Conservation (phyloP, 2,797 vertebrate genomes). For the Oreonectes daqikongensis region DNA sequence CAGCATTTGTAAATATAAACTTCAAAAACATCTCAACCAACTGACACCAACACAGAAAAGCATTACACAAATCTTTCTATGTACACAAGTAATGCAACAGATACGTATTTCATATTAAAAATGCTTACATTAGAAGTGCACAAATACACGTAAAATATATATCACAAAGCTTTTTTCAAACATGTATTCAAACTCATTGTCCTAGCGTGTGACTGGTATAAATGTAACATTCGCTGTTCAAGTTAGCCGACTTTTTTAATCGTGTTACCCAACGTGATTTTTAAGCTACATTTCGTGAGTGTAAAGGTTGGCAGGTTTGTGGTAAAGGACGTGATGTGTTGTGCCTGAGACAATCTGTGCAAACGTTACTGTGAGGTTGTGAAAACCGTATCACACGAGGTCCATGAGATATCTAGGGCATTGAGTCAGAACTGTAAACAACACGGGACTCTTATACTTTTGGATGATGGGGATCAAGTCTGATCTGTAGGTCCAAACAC, state of each 20-base stretch:
- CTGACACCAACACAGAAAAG: conserved; percentile 71
- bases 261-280: conserved; percentile 56
- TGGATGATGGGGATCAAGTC: conserved; percentile 13
- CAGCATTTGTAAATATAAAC: conserved; percentile 37
- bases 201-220: conserved; percentile 48
- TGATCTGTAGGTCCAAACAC: conserved; percentile 22
- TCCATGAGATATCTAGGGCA: conserved; percentile 28
- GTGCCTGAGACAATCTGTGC: conserved; percentile 78
- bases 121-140: conserved; percentile 72
- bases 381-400: conserved; percentile 52
- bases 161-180: conserved; percentile 73
- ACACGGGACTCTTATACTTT: conserved; percentile 48
- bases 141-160: conserved; percentile 68
- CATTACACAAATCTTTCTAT: conserved; percentile 64
- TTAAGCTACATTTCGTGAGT: conserved; percentile 65
- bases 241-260: conserved; percentile 25
- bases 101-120: conserved; percentile 56
- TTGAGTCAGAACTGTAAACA: conserved; percentile 67
- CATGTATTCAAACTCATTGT: conserved; percentile 60
- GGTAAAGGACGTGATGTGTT: conserved; percentile 62
- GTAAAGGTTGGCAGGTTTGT: conserved; percentile 55
- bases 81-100: conserved; percentile 64
- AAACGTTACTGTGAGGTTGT: conserved; percentile 70
- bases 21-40: conserved; percentile 55
- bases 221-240: conserved; percentile 55